phyloP scores from a whole-genome alignment of 37 sponge, comb jelly and placozoan genomes.

The Bolinopsis microptera region DNA sequence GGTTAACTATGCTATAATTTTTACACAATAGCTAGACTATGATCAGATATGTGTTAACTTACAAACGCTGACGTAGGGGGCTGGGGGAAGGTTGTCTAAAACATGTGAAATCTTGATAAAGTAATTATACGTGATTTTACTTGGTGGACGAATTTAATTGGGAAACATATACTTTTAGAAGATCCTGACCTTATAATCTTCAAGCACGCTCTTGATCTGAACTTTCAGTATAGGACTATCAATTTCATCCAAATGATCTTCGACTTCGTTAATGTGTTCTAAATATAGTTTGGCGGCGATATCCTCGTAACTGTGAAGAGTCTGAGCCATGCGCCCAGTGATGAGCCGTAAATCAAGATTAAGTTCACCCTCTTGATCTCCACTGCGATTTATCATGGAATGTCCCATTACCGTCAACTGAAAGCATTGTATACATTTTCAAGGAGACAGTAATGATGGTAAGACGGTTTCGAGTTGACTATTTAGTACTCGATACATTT shows the following conservation, averaged over 20 bases:
- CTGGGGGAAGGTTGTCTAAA: too few relatives aligned
- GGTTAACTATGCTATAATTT: too few relatives aligned
- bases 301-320: slow-evolving; percentile 30
- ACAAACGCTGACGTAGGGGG: too few relatives aligned
- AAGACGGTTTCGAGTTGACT: too few relatives aligned
- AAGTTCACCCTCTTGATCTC: slow-evolving; percentile 42
- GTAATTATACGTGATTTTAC: not conserved
- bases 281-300: not conserved
- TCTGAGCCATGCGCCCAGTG: slow-evolving; percentile 62
- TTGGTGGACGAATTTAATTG: not conserved
- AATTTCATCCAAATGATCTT: slow-evolving; percentile 42
- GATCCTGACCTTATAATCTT: slow-evolving; percentile 61
- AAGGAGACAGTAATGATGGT: too few relatives aligned
- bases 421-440: too few relatives aligned
- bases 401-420: slow-evolving; percentile 65
- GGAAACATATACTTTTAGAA: too few relatives aligned
- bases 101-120: too few relatives aligned
- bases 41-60: too few relatives aligned
- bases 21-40: too few relatives aligned
- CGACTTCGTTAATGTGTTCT: slow-evolving; percentile 14
- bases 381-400: slow-evolving; percentile 32
- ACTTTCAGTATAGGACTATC: slow-evolving; percentile 62
- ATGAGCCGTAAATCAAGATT: slow-evolving; percentile 45
- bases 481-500: too few relatives aligned
- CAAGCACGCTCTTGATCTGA: slow-evolving; percentile 21